These are phyloP conservation scores for Scolanthus callimorphus DNA, from an alignment of 92 coral and sea anemone species.

Conservation along the genomic window DNA sequence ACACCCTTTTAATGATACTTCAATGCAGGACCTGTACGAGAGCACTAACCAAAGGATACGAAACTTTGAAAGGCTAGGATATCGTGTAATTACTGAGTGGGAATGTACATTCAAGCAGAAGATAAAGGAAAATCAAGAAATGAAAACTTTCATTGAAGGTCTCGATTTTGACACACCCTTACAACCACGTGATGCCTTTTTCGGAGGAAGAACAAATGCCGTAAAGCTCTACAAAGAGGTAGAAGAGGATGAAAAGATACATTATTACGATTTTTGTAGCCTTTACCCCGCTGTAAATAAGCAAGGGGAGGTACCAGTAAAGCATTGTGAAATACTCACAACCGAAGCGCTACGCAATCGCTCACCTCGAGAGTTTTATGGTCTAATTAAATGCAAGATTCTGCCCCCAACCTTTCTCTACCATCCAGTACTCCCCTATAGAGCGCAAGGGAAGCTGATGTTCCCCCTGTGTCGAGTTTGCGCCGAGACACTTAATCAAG, in stretches of 20 bases:
- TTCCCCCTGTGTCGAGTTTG: too few relatives aligned
- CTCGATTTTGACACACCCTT: slow-evolving; percentile 6
- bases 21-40: slow-evolving; percentile 41
- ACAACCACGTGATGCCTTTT: slow-evolving; percentile 34
- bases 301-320: not conserved
- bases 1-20: slow-evolving; percentile 10
- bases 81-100: not conserved
- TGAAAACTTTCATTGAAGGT: not conserved
- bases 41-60: slow-evolving; percentile 4
- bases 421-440: too few relatives aligned
- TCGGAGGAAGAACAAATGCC: slow-evolving; percentile 37
- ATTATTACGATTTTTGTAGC: slow-evolving; percentile 34
- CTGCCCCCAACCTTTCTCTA: too few relatives aligned
- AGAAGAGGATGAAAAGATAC: slow-evolving; percentile 15
- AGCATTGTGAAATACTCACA: not conserved
- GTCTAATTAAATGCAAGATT: too few relatives aligned
- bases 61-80: not conserved
- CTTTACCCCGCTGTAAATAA: slow-evolving; percentile 24
- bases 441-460: too few relatives aligned
- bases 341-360: not conserved
- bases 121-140: not conserved
- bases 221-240: slow-evolving; percentile 9
- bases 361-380: slow-evolving; percentile 1
- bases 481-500: too few relatives aligned
- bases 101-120: not conserved